phyloP scores from a whole-genome alignment of 1,140 invertebrate species.

The Ostrea denselamellosa region DNA sequence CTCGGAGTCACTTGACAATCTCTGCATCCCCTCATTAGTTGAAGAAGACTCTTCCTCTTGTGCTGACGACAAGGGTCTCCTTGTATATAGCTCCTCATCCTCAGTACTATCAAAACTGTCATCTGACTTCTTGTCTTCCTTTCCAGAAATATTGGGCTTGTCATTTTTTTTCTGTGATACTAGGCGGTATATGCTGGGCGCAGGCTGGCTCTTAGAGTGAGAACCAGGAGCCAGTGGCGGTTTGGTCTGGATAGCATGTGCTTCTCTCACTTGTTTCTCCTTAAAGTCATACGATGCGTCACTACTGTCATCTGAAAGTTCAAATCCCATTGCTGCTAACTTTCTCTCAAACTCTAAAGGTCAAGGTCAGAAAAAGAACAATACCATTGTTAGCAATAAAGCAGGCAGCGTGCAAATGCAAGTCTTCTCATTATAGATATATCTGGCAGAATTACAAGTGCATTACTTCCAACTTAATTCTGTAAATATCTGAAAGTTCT shows the following conservation, averaged over 20 bases:
- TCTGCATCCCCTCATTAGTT: constrained; percentile 39
- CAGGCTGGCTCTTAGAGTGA: constrained; percentile 35
- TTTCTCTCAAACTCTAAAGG: constrained; percentile 75
- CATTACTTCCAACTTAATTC: not conserved
- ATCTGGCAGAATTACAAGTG: not conserved
- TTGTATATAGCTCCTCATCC: constrained; percentile 58
- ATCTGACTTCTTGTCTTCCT: constrained; percentile 59
- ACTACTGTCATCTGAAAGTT: constrained; percentile 63
- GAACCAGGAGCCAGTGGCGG: not conserved
- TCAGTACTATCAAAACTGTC: constrained; percentile 73
- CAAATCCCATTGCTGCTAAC: constrained; percentile 74
- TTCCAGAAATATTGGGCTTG: constrained; percentile 22
- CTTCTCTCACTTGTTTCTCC: constrained; percentile 10
- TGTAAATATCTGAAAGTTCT: not conserved
- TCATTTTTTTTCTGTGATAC: constrained; percentile 58
- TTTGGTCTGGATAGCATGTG: constrained; percentile 47
- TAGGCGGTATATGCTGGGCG: constrained; percentile 65
- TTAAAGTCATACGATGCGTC: constrained; percentile 58
- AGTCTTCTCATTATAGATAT: constrained; percentile 15
- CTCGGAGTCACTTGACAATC: constrained; percentile 40
- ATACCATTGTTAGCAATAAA: constrained; percentile 42
- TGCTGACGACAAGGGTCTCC: constrained; percentile 54
- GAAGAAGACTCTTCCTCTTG: constrained; percentile 50
- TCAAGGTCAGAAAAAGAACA: constrained; percentile 50
- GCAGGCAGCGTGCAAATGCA: constrained; percentile 30